phyloP scores from a whole-genome alignment of 2,797 vertebrate genomes.

The Typhlichthys eigenmanni region DNA sequence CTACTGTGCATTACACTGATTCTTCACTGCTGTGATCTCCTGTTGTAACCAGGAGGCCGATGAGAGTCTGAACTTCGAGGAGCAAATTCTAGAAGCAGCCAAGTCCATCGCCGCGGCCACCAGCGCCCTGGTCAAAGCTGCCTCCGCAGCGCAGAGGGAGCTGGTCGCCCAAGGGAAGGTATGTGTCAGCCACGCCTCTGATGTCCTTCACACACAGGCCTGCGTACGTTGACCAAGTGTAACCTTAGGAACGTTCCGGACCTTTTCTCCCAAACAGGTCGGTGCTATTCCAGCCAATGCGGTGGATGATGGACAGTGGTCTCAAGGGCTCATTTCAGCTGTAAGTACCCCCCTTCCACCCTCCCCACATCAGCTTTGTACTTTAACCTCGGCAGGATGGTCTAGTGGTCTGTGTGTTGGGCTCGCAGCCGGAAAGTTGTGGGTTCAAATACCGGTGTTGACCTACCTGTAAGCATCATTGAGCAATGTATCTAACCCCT shows the following conservation, averaged over 20 bases:
- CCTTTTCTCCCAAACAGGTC: constrained; percentile 73
- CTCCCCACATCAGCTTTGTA: neutral
- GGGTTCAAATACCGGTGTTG: too few relatives aligned
- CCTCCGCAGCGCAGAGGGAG: constrained; percentile 92
- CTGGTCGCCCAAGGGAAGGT: constrained; percentile 96
- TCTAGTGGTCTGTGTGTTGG: too few relatives aligned
- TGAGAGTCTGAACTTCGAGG: constrained; percentile 95
- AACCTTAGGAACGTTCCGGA: neutral
- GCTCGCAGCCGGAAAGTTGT: too few relatives aligned
- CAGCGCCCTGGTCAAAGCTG: constrained; percentile 92
- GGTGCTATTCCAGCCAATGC: constrained; percentile 92
- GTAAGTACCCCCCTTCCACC: constrained; percentile 77
- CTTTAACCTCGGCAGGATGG: neutral
- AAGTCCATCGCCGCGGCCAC: constrained; percentile 96
- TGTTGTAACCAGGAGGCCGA: constrained; percentile 85
- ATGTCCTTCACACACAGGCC: neutral
- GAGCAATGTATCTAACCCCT: too few relatives aligned
- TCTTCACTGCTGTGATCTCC: neutral
- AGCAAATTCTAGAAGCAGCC: constrained; percentile 94
- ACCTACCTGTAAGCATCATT: too few relatives aligned
- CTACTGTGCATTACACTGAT: neutral
- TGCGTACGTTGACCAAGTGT: neutral
- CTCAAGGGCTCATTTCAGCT: constrained; percentile 96
- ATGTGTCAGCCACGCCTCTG: constrained; percentile 13
- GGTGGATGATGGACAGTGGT: constrained; percentile 96